Base-by-base conservation (phyloP, 1,140 invertebrate species). In the Pseudomyrmex dendroicus region DNA sequence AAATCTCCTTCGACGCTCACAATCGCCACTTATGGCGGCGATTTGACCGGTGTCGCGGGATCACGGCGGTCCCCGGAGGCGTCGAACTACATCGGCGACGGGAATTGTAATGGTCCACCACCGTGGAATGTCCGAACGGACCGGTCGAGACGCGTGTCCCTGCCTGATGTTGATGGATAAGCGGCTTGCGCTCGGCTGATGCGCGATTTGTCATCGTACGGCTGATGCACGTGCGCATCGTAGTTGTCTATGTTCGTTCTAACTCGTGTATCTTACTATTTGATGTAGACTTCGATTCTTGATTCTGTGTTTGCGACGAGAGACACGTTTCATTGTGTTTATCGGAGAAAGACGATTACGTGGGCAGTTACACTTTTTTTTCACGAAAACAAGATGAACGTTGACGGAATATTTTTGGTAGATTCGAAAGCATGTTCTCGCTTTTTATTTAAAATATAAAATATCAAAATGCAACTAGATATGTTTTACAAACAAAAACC, bases 171-270 rank as follows among this genome's bases (percentile, higher is more conserved):
- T 87, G 89, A 89, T 91, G 88, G 82, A 92, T 91, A 88, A 85
- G 59, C 86, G 64, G 59, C 44, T 67, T 66, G 80, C 74, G 84
- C 64, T 61, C 56, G 62, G 84, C 48, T 82, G 87, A 89, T 89
- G 84, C 59, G 67, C 87, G 84, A 92, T 92, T 91, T 91, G 89
- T 92, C 90, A 91, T 91, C 62, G 78, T 52, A 88, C 84, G 88
- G 89, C 85, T 72, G 87, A 88, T 54, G 64, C 25, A 12, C 50
- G 35, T 46, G 54, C 48, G 52, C 17, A 13, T 4, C 25, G 54
- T 59, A 25, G 44, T 85, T 87, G 52, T 82, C 80, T 59, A 62
- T 64, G 73, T 87, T n/a, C 61, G 50, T 80, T 35, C 35, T 35
- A 35, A 80, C 70, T 61, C 15, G 44, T 70, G 73, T 22, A 7